Evolutionary conservation across 1,140 invertebrate species (phyloP).

Genomic region (Gryllus bimaculatus): DNA sequence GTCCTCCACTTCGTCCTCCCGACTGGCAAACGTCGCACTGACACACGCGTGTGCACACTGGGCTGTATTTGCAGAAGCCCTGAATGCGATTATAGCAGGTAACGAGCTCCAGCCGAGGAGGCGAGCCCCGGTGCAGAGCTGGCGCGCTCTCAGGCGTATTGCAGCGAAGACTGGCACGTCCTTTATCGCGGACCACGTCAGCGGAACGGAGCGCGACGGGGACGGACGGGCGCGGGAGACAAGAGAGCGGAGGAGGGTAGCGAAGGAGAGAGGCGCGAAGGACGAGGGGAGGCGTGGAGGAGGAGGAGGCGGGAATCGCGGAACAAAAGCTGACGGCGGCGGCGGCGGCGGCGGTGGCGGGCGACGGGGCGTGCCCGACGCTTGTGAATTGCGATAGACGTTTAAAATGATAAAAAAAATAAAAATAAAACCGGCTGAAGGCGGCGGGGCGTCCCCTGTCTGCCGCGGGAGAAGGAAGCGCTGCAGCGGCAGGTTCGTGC

Average conservation of each 20-base stretch:
- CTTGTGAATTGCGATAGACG: neutral
- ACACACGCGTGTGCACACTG: no score
- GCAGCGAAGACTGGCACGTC: neutral
- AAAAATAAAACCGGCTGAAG: neutral
- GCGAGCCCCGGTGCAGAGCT: no score
- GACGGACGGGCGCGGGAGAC: neutral
- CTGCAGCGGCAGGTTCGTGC: neutral
- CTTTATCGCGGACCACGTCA: neutral
- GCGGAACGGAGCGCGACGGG: neutral
- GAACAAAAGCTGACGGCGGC: neutral
- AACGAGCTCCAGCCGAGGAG: no score
- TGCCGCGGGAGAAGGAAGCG: neutral
- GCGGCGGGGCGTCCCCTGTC: neutral
- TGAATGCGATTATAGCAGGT: no score
- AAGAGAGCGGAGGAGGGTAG: neutral
- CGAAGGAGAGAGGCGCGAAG: neutral
- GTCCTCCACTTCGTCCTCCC: no score
- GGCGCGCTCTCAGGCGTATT: neutral
- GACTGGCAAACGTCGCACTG: no score
- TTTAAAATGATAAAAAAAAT: slow-evolving; percentile 1
- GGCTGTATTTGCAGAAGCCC: no score
- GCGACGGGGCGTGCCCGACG: no score
- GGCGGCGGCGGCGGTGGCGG: no score
- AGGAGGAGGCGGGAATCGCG: neutral
- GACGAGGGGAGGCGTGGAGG: neutral